Percentiles rank a stretch among this genome's conserved stretches.
Evolutionary conservation across 2,888 invertebrate species (phyloP).

Genomic region (Alentia gelatinosa): DNA sequence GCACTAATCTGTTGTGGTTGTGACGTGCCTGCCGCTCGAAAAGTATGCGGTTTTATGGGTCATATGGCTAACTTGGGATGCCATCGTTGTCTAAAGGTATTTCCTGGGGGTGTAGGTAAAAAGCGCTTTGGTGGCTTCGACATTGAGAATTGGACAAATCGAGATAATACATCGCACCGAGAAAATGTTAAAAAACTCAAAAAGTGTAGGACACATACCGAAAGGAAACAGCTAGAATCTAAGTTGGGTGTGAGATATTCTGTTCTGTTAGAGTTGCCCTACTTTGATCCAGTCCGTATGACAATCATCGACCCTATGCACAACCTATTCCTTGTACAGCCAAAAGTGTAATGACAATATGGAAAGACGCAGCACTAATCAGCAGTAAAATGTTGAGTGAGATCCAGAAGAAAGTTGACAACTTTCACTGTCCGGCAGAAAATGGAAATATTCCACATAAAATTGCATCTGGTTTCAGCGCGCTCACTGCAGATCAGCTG

Average conservation of each 20-base stretch:
- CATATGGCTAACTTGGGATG: not conserved
- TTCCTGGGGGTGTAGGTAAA: not conserved
- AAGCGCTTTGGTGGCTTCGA: conserved; percentile 3
- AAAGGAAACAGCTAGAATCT: not conserved
- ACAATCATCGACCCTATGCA: not conserved
- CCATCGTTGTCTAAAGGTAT: not conserved
- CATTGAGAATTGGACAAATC: not conserved
- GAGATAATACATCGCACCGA: not conserved
- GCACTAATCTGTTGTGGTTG: not conserved
- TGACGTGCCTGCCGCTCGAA: not conserved
- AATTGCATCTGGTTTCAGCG: not conserved
- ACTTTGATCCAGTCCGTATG: not conserved
- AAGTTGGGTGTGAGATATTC: not conserved
- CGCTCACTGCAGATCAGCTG: not conserved
- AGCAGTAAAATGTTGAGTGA: not conserved
- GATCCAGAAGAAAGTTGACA: not conserved
- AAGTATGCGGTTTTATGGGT: not conserved
- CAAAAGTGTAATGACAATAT: not conserved
- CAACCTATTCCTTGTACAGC: not conserved
- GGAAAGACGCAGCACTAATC: not conserved
- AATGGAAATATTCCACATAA: not conserved
- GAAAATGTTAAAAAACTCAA: not conserved
- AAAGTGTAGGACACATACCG: not conserved
- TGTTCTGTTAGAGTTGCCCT: not conserved
- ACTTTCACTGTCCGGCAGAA: not conserved